Evolutionary conservation across 2,888 invertebrate genomes (phyloP).

Genomic region (Autographa gamma): DNA sequence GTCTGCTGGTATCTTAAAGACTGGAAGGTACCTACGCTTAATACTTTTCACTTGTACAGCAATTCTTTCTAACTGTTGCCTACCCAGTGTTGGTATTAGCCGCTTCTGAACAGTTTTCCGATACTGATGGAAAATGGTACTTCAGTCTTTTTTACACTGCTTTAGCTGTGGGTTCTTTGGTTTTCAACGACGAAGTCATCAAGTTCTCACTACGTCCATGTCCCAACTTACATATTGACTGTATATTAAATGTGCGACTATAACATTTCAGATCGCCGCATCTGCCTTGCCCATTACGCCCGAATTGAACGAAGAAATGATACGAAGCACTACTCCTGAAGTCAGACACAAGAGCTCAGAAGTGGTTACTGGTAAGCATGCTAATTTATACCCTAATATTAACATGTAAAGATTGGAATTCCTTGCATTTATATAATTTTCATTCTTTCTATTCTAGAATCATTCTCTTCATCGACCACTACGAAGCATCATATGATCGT

Average conservation of each 20-base stretch:
- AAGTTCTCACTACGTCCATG: constrained; percentile 28
- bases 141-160: constrained; percentile 5
- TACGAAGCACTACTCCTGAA: constrained; percentile 91
- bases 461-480: constrained; percentile 87
- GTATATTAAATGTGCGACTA: neutral
- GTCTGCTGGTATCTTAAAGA: constrained; percentile 1
- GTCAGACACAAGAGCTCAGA: constrained; percentile 82
- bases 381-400: neutral
- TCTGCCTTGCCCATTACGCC: constrained; percentile 92
- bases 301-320: constrained; percentile 93
- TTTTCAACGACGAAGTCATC: constrained; percentile 19
- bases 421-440: neutral
- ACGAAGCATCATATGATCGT: constrained; percentile 82
- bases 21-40: neutral
- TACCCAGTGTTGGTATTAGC: neutral
- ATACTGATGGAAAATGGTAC: neutral
- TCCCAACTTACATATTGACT: neutral
- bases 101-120: neutral
- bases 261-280: constrained; percentile 86
- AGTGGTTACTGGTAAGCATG: constrained; percentile 83
- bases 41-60: no score
- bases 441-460: constrained; percentile 75
- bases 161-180: constrained; percentile 41
- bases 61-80: no score
- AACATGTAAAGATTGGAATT: neutral